Percentiles rank a stretch among this genome's conserved stretches.
Evolutionary conservation across 2,113 vertebrate genomes (phyloP).

Genomic region (Labrus mixtus): DNA sequence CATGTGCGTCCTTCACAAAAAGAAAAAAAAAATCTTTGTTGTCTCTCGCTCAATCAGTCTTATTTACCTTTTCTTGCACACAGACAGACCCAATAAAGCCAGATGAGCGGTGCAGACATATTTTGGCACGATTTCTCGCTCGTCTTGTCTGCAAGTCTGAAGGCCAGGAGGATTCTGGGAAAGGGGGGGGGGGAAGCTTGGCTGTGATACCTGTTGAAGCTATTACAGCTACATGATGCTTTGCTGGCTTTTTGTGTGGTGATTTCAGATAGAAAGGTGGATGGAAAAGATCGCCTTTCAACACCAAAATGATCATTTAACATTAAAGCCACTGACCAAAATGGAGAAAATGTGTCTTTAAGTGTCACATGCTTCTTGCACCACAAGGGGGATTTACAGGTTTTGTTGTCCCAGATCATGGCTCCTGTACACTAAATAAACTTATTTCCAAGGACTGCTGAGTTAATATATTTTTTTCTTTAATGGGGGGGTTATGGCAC

Average conservation of each 20-base stretch:
- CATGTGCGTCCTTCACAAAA: conserved; percentile 9
- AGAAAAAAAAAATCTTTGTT: conserved; percentile 3
- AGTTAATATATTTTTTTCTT: too few species aligned
- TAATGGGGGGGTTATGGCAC: neutral
- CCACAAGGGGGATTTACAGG: too few species aligned
- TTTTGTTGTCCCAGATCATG: too few species aligned
- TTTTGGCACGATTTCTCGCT: conserved; percentile 24
- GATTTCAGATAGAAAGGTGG: neutral
- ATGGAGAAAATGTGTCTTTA: too few species aligned
- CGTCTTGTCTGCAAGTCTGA: conserved; percentile 3
- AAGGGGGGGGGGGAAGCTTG: neutral
- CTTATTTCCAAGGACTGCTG: too few species aligned
- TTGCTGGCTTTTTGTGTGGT: neutral
- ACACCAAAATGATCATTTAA: too few species aligned
- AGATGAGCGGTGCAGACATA: conserved; percentile 19
- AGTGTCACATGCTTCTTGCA: too few species aligned
- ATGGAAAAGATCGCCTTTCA: too few species aligned
- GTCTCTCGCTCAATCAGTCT: conserved; percentile 4
- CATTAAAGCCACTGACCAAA: too few species aligned
- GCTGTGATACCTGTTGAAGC: neutral
- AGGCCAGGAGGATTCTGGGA: conserved; percentile 47
- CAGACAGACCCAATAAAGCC: conserved; percentile 6
- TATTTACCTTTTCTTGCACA: conserved; percentile 14
- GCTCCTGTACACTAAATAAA: too few species aligned
- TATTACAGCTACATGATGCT: neutral